Conservation (phyloP, 1,140 invertebrate genomes). For the Lineus longissimus region DNA sequence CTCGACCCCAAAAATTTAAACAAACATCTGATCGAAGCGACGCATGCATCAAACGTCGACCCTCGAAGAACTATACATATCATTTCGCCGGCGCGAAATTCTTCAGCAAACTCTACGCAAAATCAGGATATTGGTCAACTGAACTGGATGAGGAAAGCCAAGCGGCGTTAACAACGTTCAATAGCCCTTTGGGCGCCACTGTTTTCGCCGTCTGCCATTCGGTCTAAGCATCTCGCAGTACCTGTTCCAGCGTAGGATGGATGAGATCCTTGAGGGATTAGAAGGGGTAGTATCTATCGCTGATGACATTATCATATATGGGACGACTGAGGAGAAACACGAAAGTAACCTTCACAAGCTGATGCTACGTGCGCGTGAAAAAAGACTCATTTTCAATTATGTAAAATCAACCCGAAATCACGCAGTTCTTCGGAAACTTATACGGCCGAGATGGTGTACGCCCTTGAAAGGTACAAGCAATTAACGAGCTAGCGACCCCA, state of each 20-base stretch:
- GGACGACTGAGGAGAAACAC: slow-evolving; percentile 23
- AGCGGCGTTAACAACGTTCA: slow-evolving; percentile 33
- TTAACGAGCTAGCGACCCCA: slow-evolving; percentile 36
- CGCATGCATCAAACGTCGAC: slow-evolving; percentile 1
- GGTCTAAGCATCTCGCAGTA: slow-evolving; percentile 29
- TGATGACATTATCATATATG: slow-evolving; percentile 49
- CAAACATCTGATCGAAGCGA: slow-evolving; percentile 8
- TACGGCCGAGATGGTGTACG: slow-evolving; percentile 40
- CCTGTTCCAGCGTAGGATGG: slow-evolving; percentile 42
- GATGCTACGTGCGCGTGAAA: slow-evolving; percentile 14
- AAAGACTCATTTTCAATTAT: slow-evolving; percentile 23
- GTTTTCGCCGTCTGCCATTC: slow-evolving; percentile 36
- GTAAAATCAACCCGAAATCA: slow-evolving; percentile 27
- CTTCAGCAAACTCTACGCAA: slow-evolving; percentile 32
- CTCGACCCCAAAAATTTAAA: slow-evolving; percentile 22
- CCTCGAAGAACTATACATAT: not conserved
- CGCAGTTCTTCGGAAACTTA: slow-evolving; percentile 49
- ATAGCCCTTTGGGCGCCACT: slow-evolving; percentile 30
- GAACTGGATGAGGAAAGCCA: slow-evolving; percentile 28
- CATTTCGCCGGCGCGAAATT: slow-evolving; percentile 10
- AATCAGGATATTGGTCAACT: slow-evolving; percentile 41
- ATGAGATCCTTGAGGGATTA: slow-evolving; percentile 40
- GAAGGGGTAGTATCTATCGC: slow-evolving; percentile 42
- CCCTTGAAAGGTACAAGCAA: slow-evolving; percentile 40
- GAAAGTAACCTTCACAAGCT: slow-evolving; percentile 22